These are phyloP conservation scores for Andrena fulva DNA, from an alignment of 2,888 invertebrate genomes.

Conservation along the genomic window DNA sequence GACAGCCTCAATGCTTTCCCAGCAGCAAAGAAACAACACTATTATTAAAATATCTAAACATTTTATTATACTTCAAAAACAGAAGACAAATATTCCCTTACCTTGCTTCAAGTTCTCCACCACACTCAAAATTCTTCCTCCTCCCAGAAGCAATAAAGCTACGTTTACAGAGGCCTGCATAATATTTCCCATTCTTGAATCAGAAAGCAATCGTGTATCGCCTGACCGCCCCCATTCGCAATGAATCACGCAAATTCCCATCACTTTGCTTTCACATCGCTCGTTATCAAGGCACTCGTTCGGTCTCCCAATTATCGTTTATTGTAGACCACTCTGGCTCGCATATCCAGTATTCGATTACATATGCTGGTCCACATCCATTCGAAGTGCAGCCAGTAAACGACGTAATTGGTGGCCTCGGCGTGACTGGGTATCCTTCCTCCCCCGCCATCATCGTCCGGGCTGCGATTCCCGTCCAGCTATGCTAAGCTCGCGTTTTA, in stretches of 20 bases:
- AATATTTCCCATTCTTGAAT: not conserved
- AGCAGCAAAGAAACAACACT: no score
- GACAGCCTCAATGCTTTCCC: no score
- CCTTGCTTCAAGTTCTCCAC: not conserved
- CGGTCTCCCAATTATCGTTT: constrained; percentile 16
- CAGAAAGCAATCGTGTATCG: not conserved
- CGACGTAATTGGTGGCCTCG: constrained; percentile 21
- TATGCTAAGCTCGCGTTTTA: not conserved
- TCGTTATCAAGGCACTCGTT: constrained; percentile 15
- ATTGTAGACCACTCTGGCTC: not conserved
- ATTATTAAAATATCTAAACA: no score
- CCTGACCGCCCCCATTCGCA: not conserved
- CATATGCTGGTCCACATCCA: not conserved
- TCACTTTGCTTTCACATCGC: not conserved
- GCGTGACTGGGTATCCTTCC: not conserved
- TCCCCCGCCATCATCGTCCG: not conserved
- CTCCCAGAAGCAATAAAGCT: not conserved
- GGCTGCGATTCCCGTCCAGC: not conserved
- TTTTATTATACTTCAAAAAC: no score
- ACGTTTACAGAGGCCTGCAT: not conserved
- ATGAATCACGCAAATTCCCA: not conserved
- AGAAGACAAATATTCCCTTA: no score
- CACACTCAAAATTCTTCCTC: not conserved
- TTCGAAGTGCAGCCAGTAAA: constrained; percentile 13
- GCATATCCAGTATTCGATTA: constrained; percentile 30